These are phyloP conservation scores for Drosophila austrosaltans DNA, from an alignment of 2,888 invertebrate species.

Conservation along the genomic window DNA sequence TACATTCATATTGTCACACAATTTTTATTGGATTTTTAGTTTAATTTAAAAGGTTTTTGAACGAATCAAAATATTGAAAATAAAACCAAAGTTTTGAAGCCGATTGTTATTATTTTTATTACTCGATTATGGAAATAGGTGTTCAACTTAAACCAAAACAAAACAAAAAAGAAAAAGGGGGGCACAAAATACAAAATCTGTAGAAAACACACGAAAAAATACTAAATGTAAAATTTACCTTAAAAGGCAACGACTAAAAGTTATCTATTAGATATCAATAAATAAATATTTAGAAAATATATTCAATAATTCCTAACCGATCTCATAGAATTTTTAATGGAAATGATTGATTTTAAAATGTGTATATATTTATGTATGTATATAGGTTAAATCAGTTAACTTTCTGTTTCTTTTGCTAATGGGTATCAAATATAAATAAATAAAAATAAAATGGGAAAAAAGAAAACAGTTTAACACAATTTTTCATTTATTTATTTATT, in stretches of 20 bases:
- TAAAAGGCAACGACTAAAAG: background rate
- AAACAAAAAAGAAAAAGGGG: background rate
- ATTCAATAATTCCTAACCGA: too few relatives aligned
- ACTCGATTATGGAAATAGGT: background rate
- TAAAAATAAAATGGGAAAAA: too few relatives aligned
- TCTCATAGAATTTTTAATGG: too few relatives aligned
- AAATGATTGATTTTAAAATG: too few relatives aligned
- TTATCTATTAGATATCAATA: background rate
- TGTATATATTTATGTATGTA: too few relatives aligned
- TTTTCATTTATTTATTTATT: slow-evolving; percentile 8
- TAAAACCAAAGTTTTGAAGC: slow-evolving; percentile 6
- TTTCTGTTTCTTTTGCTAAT: too few relatives aligned
- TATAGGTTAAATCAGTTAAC: too few relatives aligned
- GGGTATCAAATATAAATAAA: too few relatives aligned
- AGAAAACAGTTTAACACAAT: slow-evolving; percentile 2
- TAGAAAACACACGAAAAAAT: background rate
- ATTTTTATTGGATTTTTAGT: background rate
- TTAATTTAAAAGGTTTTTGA: background rate
- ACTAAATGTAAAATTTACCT: too few relatives aligned
- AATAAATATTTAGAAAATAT: too few relatives aligned
- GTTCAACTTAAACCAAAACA: background rate
- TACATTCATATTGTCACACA: background rate
- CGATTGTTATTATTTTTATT: slow-evolving; percentile 11
- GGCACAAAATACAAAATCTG: background rate
- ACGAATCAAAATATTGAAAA: slow-evolving; percentile 6